These are phyloP conservation scores for Tonatia bakeri DNA, from an alignment of 2,113 vertebrate species.

Conservation along the genomic window DNA sequence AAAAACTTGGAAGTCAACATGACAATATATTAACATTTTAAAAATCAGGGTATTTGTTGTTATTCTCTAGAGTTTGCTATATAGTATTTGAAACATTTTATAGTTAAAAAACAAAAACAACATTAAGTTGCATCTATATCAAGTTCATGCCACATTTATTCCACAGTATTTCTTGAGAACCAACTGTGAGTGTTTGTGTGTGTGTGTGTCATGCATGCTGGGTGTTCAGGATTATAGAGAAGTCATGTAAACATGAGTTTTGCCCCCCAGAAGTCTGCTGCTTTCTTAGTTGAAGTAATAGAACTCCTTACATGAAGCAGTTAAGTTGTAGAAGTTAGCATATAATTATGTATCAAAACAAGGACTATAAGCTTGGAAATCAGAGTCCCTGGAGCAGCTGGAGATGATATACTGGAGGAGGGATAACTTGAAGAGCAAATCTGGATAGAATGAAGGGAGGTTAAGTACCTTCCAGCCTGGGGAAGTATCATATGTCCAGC, in stretches of 20 bases:
- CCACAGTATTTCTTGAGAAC: not conserved
- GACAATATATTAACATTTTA: not conserved
- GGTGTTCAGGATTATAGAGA: not conserved
- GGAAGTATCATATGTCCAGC: not conserved
- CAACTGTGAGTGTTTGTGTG: not conserved
- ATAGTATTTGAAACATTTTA: constrained; percentile 13
- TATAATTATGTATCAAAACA: not conserved
- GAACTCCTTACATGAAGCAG: not conserved
- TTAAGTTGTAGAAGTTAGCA: not conserved
- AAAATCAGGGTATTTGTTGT: not conserved
- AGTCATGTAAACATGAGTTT: not conserved
- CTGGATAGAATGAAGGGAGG: not conserved
- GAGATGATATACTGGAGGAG: not conserved
- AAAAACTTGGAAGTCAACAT: not conserved
- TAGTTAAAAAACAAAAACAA: not conserved
- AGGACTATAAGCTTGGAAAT: not conserved
- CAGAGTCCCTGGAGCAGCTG: not conserved
- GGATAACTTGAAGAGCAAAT: not conserved
- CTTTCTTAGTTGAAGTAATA: not conserved
- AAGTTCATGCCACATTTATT: not conserved
- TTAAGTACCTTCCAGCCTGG: not conserved
- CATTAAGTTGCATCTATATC: not conserved
- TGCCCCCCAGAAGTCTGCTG: not conserved
- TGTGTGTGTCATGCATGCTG: not conserved
- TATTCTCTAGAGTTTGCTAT: not conserved